phyloP scores from a whole-genome alignment of 2,113 vertebrate genomes.

The Tiliqua scincoides region DNA sequence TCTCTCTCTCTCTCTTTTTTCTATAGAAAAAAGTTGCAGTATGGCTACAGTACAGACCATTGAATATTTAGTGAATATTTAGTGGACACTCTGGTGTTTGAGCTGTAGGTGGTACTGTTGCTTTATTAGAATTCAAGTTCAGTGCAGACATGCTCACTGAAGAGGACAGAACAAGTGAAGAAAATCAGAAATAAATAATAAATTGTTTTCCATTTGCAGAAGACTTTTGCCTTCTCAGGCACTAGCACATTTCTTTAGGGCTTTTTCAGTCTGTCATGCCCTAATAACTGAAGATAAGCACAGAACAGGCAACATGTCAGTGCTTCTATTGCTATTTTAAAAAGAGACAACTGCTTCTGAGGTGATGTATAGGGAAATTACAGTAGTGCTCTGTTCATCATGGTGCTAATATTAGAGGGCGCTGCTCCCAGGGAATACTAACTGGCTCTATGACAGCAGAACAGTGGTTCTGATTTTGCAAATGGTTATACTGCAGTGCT shows the following conservation, averaged over 20 bases:
- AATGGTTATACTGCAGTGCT: no score
- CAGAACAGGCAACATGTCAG: not conserved
- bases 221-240: not conserved
- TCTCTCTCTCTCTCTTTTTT: not conserved
- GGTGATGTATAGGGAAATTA: not conserved
- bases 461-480: no score
- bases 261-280: not conserved
- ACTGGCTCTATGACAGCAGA: no score
- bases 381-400: not conserved
- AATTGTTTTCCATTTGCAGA: not conserved
- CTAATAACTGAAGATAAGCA: not conserved
- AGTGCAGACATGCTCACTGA: not conserved
- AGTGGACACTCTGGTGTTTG: constrained; percentile 55
- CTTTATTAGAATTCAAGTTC: constrained; percentile 55
- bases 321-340: not conserved
- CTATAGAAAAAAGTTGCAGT: not conserved
- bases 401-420: not conserved
- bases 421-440: not conserved
- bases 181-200: not conserved
- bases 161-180: not conserved
- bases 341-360: not conserved
- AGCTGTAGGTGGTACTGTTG: constrained; percentile 72
- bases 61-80: constrained; percentile 17
- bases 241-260: not conserved
- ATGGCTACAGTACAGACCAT: not conserved